phyloP scores from a whole-genome alignment of 2,797 vertebrate species.

The Discoglossus pictus region DNA sequence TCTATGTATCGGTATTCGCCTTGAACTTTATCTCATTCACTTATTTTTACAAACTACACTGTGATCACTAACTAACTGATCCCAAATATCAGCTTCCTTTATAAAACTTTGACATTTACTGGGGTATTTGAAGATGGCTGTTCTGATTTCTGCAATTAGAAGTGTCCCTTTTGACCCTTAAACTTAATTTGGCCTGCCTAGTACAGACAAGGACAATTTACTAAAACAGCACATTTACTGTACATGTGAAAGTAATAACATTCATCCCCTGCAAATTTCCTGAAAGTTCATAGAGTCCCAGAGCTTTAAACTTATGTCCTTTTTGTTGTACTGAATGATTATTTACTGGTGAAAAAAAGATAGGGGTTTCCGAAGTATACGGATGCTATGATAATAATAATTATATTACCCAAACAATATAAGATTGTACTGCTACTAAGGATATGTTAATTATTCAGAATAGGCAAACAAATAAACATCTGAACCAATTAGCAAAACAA shows the following conservation, averaged over 20 bases:
- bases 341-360: not conserved
- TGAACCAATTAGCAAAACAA: too few species aligned
- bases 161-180: constrained; percentile 32
- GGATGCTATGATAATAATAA: too few species aligned
- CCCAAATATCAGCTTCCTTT: constrained; percentile 14
- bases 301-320: not conserved
- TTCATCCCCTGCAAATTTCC: not conserved
- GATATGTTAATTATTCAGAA: too few species aligned
- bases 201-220: constrained; percentile 18
- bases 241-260: constrained; percentile 41
- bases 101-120: not conserved
- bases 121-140: constrained; percentile 13
- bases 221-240: constrained; percentile 26
- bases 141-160: constrained; percentile 12
- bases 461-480: too few species aligned
- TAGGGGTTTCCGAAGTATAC: not conserved
- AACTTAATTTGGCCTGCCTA: constrained; percentile 33
- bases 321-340: constrained; percentile 16
- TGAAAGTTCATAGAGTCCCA: not conserved
- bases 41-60: not conserved
- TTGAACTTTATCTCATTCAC: constrained; percentile 1
- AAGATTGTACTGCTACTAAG: too few species aligned
- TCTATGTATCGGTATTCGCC: not conserved
- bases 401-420: too few species aligned
- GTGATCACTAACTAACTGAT: constrained; percentile 29